phyloP scores from a whole-genome alignment of 2,888 invertebrate genomes.

The Sarcophaga rosellei region DNA sequence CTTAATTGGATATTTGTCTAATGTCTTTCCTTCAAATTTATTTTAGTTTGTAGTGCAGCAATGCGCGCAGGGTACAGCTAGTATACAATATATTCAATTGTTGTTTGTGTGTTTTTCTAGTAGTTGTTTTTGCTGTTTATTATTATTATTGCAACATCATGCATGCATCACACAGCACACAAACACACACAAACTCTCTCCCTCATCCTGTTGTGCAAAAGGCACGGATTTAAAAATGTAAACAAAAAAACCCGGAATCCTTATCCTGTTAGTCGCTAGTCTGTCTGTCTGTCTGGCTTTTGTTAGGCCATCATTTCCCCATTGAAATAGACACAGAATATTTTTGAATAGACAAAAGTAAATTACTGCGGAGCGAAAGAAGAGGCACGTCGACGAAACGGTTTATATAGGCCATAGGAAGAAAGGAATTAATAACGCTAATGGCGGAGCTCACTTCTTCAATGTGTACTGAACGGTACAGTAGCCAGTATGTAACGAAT shows the following conservation, averaged over 20 bases:
- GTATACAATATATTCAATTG: no score
- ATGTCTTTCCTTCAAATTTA: no score
- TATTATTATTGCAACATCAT: not conserved
- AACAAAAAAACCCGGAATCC: not conserved
- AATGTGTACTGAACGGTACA: no score
- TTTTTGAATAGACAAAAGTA: constrained; percentile 6
- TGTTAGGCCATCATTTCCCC: constrained; percentile 36
- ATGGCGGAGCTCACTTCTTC: no score
- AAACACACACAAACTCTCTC: not conserved
- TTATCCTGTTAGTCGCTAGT: constrained; percentile 6
- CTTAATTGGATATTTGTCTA: no score
- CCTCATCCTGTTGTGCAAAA: not conserved
- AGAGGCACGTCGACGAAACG: not conserved
- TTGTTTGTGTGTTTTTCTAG: not conserved
- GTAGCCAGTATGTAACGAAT: no score
- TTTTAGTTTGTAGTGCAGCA: no score
- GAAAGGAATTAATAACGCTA: not conserved
- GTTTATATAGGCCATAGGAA: constrained; percentile 16
- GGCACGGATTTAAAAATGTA: not conserved
- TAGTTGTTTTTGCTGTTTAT: not conserved
- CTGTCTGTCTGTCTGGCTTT: constrained; percentile 29
- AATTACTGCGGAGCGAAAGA: not conserved
- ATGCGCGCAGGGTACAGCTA: no score
- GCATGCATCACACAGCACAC: not conserved
- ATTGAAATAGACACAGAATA: constrained; percentile 28